A percentile compares a stretch with the other conserved stretches of the same genome.
These are phyloP conservation scores for Plutomurus gul DNA, from an alignment of 1,140 invertebrate genomes.

Conservation along the genomic window DNA sequence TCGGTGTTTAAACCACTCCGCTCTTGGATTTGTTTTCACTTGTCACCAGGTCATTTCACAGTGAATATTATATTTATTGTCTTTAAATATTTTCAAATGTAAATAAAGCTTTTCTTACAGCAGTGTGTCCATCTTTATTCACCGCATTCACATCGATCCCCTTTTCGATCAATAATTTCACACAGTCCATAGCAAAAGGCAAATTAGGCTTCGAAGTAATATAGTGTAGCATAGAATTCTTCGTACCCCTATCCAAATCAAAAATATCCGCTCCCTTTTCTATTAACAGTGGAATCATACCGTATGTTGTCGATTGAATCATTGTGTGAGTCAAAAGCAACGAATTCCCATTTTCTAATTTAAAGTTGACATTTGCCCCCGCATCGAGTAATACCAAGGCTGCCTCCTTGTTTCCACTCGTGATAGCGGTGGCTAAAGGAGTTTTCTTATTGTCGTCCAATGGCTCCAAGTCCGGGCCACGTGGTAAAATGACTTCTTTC, in stretches of 20 bases:
- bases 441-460: constrained; percentile 29
- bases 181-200: constrained; percentile 42
- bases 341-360: constrained; percentile 31
- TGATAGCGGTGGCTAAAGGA: constrained; percentile 34
- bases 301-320: neutral
- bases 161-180: constrained; percentile 54
- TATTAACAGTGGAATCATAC: constrained; percentile 41
- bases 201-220: constrained; percentile 43
- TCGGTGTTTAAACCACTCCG: too few relatives aligned
- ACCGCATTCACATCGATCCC: constrained; percentile 55
- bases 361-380: constrained; percentile 58
- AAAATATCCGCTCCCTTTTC: constrained; percentile 54
- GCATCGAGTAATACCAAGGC: constrained; percentile 53
- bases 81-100: too few relatives aligned
- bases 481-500: neutral
- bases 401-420: neutral
- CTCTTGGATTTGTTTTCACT: too few relatives aligned
- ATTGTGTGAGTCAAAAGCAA: constrained; percentile 15
- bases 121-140: constrained; percentile 56
- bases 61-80: too few relatives aligned
- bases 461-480: constrained; percentile 35
- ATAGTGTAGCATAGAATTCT: constrained; percentile 55
- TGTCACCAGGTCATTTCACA: too few relatives aligned
- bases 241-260: constrained; percentile 50
- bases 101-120: too few relatives aligned